These are phyloP conservation scores for Salminus brasiliensis DNA, from an alignment of 2,113 vertebrate genomes.

Conservation along the genomic window DNA sequence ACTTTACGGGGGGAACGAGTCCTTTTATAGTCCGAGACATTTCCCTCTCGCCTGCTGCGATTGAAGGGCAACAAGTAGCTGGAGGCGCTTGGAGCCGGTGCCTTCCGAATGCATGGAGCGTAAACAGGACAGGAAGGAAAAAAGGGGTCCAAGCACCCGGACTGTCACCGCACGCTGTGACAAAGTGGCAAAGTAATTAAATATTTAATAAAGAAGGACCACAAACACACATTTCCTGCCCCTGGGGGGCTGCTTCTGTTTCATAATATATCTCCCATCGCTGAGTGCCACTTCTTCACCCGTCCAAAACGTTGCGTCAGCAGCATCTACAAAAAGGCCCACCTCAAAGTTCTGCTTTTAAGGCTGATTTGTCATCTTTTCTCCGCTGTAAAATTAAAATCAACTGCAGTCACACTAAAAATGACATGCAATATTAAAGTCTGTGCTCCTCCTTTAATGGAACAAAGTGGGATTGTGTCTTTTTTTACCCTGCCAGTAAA, in stretches of 20 bases:
- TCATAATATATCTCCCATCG: slow-evolving; percentile 50
- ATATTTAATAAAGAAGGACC: slow-evolving; percentile 56
- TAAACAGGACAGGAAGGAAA: not conserved
- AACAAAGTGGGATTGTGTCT: slow-evolving; percentile 68
- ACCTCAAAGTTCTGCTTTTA: slow-evolving; percentile 34
- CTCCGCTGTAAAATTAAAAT: slow-evolving; percentile 51
- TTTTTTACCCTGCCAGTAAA: slow-evolving; percentile 44
- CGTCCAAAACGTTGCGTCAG: slow-evolving; percentile 53
- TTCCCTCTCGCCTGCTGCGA: not conserved
- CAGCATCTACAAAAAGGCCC: slow-evolving; percentile 32
- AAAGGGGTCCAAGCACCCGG: not conserved
- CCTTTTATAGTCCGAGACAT: slow-evolving; percentile 21
- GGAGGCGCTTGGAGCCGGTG: too few species aligned
- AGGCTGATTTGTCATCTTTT: slow-evolving; percentile 55
- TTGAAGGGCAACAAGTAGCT: not conserved
- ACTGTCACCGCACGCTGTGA: slow-evolving; percentile 47
- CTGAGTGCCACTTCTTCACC: slow-evolving; percentile 52
- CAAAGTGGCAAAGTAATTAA: slow-evolving; percentile 53
- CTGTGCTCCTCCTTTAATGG: slow-evolving; percentile 68
- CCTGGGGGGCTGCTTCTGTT: slow-evolving; percentile 44
- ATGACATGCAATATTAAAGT: slow-evolving; percentile 68
- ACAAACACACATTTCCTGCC: slow-evolving; percentile 28
- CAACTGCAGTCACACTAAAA: slow-evolving; percentile 54
- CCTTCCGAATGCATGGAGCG: too few species aligned
- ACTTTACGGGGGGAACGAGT: slow-evolving; percentile 1